Conservation (phyloP, 2,888 invertebrate species). For the Caenorhabditis sulstoni region DNA sequence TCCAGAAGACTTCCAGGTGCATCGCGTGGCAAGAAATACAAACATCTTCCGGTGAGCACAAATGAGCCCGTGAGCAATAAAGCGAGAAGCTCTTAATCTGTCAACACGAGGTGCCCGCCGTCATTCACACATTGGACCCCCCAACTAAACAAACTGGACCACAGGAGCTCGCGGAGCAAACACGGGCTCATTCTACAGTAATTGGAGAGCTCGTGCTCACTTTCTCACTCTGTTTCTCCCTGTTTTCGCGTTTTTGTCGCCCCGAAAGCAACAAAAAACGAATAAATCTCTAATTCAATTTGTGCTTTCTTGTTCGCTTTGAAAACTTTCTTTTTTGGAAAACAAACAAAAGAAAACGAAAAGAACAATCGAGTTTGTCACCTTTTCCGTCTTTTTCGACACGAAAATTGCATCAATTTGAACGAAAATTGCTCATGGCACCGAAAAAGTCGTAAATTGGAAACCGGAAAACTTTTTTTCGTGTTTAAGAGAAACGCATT, state of each 20-base stretch:
- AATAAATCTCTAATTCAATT: constrained; percentile 15
- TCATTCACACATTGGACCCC: constrained; percentile 1
- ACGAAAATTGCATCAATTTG: constrained; percentile 19
- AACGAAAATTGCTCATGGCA: constrained; percentile 8
- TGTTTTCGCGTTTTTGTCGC: not conserved
- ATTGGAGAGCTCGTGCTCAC: not conserved
- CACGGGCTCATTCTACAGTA: not conserved
- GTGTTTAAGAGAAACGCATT: not conserved
- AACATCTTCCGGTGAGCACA: not conserved
- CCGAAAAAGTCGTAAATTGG: constrained; percentile 25
- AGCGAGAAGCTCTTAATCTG: constrained; percentile 35
- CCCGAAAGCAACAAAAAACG: too few relatives aligned
- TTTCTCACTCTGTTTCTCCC: not conserved
- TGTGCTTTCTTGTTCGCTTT: constrained; percentile 5
- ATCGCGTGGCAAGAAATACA: not conserved
- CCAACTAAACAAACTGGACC: not conserved
- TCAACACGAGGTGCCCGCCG: constrained; percentile 24
- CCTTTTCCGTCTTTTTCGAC: constrained; percentile 12
- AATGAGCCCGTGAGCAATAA: constrained; percentile 26
- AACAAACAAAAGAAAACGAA: not conserved
- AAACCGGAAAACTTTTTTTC: not conserved
- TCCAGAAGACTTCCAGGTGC: not conserved
- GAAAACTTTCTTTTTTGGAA: not conserved
- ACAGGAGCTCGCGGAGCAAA: not conserved
- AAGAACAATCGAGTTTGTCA: constrained; percentile 13